Base-by-base conservation (phyloP, 2,888 invertebrate species). In the Orthosia gracilis region DNA sequence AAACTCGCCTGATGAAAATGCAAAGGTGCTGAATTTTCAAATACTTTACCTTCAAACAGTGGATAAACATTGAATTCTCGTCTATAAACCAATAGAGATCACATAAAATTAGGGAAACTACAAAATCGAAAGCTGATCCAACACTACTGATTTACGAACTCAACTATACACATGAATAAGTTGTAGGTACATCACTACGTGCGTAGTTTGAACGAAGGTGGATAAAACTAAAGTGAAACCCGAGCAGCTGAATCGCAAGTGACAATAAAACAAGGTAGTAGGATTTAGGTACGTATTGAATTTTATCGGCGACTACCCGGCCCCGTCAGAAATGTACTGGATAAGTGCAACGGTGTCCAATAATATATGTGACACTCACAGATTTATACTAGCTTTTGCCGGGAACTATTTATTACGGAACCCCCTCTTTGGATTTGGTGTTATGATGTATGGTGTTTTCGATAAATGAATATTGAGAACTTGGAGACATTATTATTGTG, bases 341-440 rank as follows among this genome's bases (percentile, higher is more conserved):
- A 72, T 83, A 84, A 78, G 62, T 80, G 79, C 80, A 80, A 83
- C 73, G 45, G 62, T 76, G 69, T 69, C 52, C 69, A 65, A 71
- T 74, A 82, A 85, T 75, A 81, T 71, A 86, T 79, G 79, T 63
- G 85, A 77, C 85, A 68, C n/a, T 68, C 65, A 71, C 54, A 71
- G 74, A 86, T 86, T 84, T 86, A 85, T 84, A 76, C 69, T 68
- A 45, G 64, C 62, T 58, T 77, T 54, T 69, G 54, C 57, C 21
- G 57, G 66, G 49, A 52, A 70, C 61, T 85, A 86, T 86, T 74
- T 82, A 79, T 76, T 76, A 66, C 71, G 17, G 18, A 21, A 69
- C 31, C 75, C 61, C 70, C 67, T 52, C 76, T 52, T 71, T 49
- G 50, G 61, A 65, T 55, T 61, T 50, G 58, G 7, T 65, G 62